Evolutionary conservation across 2,888 invertebrate genomes (phyloP), one percentile per base, ranked within the genome.

Genomic region (Ophioninae sp.): DNA sequence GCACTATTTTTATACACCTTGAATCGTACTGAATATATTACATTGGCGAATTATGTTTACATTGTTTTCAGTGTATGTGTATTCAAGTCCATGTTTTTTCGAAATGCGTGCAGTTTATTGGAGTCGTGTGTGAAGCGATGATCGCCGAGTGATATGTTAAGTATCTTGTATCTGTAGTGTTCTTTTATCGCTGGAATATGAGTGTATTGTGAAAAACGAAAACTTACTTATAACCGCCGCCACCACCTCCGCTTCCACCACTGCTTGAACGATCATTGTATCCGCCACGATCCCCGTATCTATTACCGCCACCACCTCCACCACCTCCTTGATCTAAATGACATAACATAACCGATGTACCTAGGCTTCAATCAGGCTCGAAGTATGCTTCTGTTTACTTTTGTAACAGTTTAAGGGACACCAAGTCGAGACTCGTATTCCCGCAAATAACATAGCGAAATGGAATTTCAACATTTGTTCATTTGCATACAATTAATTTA

Each of bases 201-300:
- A 20, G 80, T 7, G 59, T 72, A 50, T 39, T 74, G 65, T 39
- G 78, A 81, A 83, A 67, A 79, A 87, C 70, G 69, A 82, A 82
- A 89, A 92, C 93, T 93, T 93, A 93, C 93, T 93, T 93, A 90
- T 92, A 93, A 68, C 91, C 90, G 85, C 93, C 92, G 72, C 92
- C 90, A 69, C 88, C 84, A 72, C 88, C 85, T 61, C 79, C 69
- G 17, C 90, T 89, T 82, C 93, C 92, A 85, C 91, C 90, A 83
- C 93, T 91, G 70, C 92, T 90, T 83, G 92, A 92, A 85, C 92
- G 91, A 87, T 92, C 92, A 79, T 88, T 89, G 83, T 91, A 92
- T 93, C 94, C 94, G 93, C 94, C 94, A 91, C 95, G 92, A 93
- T 95, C 93, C 72, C 89, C 87, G 73, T 91, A 92, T 88, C 92